Evolutionary conservation across 2,113 vertebrate genomes (phyloP).

Genomic region (Oostethus manadensis): DNA sequence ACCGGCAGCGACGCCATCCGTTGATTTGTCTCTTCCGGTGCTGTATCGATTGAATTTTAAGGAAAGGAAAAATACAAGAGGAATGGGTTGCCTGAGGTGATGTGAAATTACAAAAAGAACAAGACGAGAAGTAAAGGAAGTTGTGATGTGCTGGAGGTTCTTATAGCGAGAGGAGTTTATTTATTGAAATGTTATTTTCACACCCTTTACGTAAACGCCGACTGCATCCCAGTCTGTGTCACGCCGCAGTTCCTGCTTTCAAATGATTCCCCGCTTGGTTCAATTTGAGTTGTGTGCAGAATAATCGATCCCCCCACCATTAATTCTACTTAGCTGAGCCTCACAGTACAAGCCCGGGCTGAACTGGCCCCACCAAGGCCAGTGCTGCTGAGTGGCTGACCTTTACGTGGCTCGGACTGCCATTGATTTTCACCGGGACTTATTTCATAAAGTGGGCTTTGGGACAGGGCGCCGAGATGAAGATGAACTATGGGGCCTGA

Average conservation of each 20-base stretch:
- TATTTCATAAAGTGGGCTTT: slow-evolving; percentile 76
- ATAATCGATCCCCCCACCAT: slow-evolving; percentile 76
- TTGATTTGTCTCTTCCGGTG: slow-evolving; percentile 68
- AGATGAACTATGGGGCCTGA: slow-evolving; percentile 77
- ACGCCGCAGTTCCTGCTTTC: slow-evolving; percentile 60
- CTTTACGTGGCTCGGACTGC: slow-evolving; percentile 70
- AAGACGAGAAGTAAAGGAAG: slow-evolving; percentile 4
- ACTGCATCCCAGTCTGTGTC: slow-evolving; percentile 60
- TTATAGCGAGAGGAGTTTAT: slow-evolving; percentile 10
- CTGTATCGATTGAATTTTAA: slow-evolving; percentile 73
- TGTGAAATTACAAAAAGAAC: slow-evolving; percentile 32
- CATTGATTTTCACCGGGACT: slow-evolving; percentile 81
- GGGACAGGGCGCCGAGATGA: slow-evolving; percentile 74
- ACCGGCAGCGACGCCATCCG: slow-evolving; percentile 51
- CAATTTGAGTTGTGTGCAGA: slow-evolving; percentile 69
- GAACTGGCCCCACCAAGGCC: slow-evolving; percentile 69
- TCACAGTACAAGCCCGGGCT: slow-evolving; percentile 69
- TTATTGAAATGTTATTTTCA: slow-evolving; percentile 53
- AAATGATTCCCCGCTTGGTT: slow-evolving; percentile 72
- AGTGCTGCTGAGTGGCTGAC: slow-evolving; percentile 71
- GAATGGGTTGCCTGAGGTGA: slow-evolving; percentile 64
- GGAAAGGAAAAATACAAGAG: slow-evolving; percentile 68
- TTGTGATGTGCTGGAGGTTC: slow-evolving; percentile 21
- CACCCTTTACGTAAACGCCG: slow-evolving; percentile 32
- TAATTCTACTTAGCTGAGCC: slow-evolving; percentile 76